A percentile compares a stretch with the other conserved stretches of the same genome.
Evolutionary conservation across 2,113 vertebrate genomes (phyloP).

Genomic region (Myrmecobius fasciatus): DNA sequence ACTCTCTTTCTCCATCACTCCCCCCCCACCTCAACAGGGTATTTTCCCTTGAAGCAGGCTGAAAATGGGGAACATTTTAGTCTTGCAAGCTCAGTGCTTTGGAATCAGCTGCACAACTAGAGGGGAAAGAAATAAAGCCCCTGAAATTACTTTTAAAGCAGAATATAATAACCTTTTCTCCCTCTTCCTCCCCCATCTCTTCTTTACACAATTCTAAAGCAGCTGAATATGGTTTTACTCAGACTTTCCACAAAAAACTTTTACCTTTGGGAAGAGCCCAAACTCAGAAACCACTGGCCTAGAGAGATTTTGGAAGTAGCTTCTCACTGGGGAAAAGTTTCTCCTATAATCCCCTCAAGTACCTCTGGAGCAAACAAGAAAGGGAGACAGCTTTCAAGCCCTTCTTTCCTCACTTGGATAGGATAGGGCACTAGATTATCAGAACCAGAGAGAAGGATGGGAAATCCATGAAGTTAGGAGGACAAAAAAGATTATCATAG

Average conservation of each 20-base stretch:
- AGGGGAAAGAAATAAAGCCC: constrained; percentile 35
- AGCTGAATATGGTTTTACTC: constrained; percentile 30
- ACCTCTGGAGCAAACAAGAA: neutral
- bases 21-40: neutral
- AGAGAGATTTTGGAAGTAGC: constrained; percentile 47
- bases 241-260: constrained; percentile 66
- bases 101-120: constrained; percentile 39
- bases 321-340: neutral
- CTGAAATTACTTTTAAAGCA: constrained; percentile 40
- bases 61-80: constrained; percentile 39
- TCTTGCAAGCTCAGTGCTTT: constrained; percentile 30
- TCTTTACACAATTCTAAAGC: constrained; percentile 34
- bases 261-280: constrained; percentile 57
- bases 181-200: neutral
- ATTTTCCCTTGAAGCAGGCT: neutral
- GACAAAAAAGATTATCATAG: neutral
- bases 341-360: neutral
- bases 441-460: neutral
- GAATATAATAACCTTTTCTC: constrained; percentile 40
- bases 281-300: constrained; percentile 7
- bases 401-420: neutral
- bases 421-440: neutral
- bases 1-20: neutral
- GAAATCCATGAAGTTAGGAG: neutral
- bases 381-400: neutral